phyloP scores from a whole-genome alignment of 2,888 invertebrate genomes.

The Caenorhabditis zanzibari region DNA sequence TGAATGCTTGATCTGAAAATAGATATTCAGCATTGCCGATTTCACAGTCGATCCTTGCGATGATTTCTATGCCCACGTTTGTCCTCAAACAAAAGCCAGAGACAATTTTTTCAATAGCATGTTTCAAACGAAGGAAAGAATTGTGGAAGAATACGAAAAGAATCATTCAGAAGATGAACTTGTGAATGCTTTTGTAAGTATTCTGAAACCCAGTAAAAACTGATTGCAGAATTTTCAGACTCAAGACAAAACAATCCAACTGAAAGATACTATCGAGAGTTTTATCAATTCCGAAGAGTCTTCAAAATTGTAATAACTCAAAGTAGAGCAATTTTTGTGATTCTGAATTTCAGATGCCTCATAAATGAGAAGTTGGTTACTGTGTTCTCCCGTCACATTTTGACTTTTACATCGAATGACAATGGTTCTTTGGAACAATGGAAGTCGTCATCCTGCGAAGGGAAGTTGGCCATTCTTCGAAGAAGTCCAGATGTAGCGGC shows the following conservation, averaged over 20 bases:
- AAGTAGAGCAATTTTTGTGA: too few relatives aligned
- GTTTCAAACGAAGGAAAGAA: not conserved
- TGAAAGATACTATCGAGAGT: not conserved
- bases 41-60: conserved; percentile 55
- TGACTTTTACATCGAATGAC: not conserved
- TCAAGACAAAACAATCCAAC: not conserved
- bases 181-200: conserved; percentile 7
- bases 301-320: not conserved
- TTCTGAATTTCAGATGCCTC: not conserved
- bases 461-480: not conserved
- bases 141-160: conserved; percentile 3
- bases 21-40: conserved; percentile 34
- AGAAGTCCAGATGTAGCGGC: not conserved
- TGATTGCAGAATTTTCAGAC: not conserved
- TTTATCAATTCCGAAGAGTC: not conserved
- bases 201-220: not conserved
- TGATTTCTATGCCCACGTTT: conserved; percentile 55
- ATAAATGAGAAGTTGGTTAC: not conserved
- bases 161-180: not conserved
- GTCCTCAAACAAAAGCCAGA: conserved; percentile 3
- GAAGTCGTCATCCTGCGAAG: conserved; percentile 8
- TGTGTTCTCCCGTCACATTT: not conserved
- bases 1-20: too few relatives aligned
- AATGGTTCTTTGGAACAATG: not conserved
- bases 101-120: conserved; percentile 2